Conservation (phyloP, 2,797 vertebrate species). For the Acipenser transmontanus region DNA sequence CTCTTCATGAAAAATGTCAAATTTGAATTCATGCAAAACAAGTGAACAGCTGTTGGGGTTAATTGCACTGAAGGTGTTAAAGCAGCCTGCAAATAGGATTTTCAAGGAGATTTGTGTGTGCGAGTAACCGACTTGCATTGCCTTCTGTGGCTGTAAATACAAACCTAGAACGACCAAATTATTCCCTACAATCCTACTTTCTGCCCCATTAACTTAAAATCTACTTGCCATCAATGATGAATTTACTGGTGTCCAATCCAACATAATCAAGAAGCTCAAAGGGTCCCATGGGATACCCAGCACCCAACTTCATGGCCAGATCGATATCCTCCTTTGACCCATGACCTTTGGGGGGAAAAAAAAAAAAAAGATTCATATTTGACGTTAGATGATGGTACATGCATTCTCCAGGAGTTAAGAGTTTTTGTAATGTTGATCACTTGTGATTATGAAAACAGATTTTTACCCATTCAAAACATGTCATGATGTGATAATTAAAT, state of each 20-base stretch:
- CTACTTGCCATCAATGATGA: slow-evolving; percentile 80
- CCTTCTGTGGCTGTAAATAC: too few species aligned
- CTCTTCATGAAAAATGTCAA: too few species aligned
- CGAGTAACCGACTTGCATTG: too few species aligned
- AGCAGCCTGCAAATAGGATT: too few species aligned
- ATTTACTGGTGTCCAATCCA: slow-evolving; percentile 88
- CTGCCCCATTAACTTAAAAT: neutral
- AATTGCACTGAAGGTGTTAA: too few species aligned
- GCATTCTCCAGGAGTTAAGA: neutral
- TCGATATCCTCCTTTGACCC: slow-evolving; percentile 97
- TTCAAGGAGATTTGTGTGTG: too few species aligned
- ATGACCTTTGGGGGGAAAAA: slow-evolving; percentile 61
- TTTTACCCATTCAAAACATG: too few species aligned
- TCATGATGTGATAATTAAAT: too few species aligned
- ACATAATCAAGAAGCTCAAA: slow-evolving; percentile 93
- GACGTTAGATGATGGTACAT: neutral
- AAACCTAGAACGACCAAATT: too few species aligned
- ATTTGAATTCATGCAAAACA: too few species aligned
- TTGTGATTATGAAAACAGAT: neutral
- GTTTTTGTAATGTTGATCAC: neutral
- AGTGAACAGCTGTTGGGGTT: too few species aligned
- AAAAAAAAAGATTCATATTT: neutral
- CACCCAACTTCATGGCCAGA: slow-evolving; percentile 90
- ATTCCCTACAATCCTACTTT: neutral
- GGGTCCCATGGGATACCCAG: slow-evolving; percentile 93